Percentiles rank a stretch among this genome's conserved stretches.
Evolutionary conservation across 2,888 invertebrate genomes (phyloP).

Genomic region (Parnassius glacialis): DNA sequence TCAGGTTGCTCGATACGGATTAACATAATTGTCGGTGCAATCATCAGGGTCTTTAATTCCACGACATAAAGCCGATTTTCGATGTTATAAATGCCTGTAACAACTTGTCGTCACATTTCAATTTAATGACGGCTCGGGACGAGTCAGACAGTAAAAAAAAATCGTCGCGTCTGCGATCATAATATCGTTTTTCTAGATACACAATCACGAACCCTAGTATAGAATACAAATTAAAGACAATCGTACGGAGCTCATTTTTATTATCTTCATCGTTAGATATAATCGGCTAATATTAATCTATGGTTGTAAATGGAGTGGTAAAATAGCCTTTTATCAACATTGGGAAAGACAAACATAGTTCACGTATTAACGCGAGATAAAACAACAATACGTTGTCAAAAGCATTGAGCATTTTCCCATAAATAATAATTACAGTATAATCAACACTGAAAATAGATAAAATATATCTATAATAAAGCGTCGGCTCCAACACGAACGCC

Average conservation of each 20-base stretch:
- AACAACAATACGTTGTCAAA: not conserved
- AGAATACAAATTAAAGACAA: conserved; percentile 26
- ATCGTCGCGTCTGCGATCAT: conserved; percentile 47
- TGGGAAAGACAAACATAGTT: no score
- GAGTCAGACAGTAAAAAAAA: conserved; percentile 51
- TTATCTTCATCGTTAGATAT: no score
- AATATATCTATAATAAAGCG: conserved; percentile 44
- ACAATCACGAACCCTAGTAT: conserved; percentile 16
- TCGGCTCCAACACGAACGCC: conserved; percentile 55
- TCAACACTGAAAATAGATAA: conserved; percentile 44
- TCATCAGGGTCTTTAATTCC: not conserved
- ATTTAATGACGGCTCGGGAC: conserved; percentile 46
- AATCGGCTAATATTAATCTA: no score
- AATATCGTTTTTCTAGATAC: conserved; percentile 46
- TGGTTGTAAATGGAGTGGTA: no score
- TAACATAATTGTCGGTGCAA: conserved; percentile 13
- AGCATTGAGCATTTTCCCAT: not conserved
- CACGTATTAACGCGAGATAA: not conserved
- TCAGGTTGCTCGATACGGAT: conserved; percentile 30
- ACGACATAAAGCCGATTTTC: conserved; percentile 35
- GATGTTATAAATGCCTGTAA: conserved; percentile 24
- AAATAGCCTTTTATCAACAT: no score
- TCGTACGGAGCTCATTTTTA: not conserved
- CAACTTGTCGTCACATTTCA: conserved; percentile 39
- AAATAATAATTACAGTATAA: conserved; percentile 31